phyloP scores from a whole-genome alignment of 2,113 vertebrate species.

The Lagenorhynchus albirostris region DNA sequence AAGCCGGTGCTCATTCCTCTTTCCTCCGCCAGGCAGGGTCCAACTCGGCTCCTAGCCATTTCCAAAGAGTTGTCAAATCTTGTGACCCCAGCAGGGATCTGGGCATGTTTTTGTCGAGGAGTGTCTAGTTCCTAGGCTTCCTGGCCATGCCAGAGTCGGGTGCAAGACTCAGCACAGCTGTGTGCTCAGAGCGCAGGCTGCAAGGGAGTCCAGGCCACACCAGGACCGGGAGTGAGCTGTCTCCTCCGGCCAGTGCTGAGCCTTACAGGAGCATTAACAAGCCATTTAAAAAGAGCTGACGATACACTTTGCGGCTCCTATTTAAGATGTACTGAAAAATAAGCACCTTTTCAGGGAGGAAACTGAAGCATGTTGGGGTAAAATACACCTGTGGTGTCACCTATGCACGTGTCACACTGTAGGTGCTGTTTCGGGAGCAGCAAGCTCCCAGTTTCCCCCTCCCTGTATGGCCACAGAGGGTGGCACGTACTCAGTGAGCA shows the following conservation, averaged over 20 bases:
- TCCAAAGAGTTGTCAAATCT: neutral
- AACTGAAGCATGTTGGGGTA: conserved; percentile 25
- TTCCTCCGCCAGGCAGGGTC: neutral
- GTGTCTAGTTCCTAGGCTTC: neutral
- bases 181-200: neutral
- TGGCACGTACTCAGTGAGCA: neutral
- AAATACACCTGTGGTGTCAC: conserved; percentile 47
- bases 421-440: neutral
- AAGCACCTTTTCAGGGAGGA: conserved; percentile 60
- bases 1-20: neutral
- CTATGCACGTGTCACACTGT: neutral
- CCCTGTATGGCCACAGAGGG: neutral
- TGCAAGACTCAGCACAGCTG: accelerated
- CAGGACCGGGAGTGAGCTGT: neutral
- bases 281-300: conserved; percentile 72
- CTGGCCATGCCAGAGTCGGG: neutral
- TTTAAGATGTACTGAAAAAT: conserved; percentile 78
- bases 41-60: neutral
- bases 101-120: neutral
- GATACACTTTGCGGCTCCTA: conserved; percentile 55
- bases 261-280: conserved; percentile 59
- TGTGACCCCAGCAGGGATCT: neutral
- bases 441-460: neutral
- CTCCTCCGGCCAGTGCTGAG: neutral
- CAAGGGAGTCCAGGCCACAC: neutral